Evolutionary conservation across 2,797 vertebrate genomes (phyloP).

Genomic region (Pempheris klunzingeri): DNA sequence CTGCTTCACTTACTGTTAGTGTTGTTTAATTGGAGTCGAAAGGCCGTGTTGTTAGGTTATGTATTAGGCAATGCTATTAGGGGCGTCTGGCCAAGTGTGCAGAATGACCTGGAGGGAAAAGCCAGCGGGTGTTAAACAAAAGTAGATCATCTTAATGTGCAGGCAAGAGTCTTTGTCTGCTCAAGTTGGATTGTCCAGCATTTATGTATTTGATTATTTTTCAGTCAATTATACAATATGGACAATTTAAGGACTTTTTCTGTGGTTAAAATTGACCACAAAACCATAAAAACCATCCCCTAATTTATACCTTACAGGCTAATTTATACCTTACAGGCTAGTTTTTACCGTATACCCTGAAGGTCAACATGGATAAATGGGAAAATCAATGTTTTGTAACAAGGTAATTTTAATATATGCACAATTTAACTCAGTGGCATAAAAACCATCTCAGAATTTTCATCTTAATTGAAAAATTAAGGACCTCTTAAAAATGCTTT

Average conservation of each 20-base stretch:
- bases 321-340: too few relatives aligned
- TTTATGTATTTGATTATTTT: not conserved
- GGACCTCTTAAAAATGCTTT: not conserved
- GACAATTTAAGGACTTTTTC: not conserved
- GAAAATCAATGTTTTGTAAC: not conserved
- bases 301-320: not conserved
- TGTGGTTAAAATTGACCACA: not conserved
- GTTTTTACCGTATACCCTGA: too few relatives aligned
- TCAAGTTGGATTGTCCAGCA: not conserved
- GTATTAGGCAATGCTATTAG: conserved; percentile 29
- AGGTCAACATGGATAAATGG: too few relatives aligned
- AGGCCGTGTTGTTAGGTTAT: conserved; percentile 45
- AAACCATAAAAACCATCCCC: not conserved
- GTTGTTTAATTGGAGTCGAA: conserved; percentile 61
- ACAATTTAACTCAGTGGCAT: not conserved
- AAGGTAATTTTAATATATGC: not conserved
- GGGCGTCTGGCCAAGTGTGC: not conserved
- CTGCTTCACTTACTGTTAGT: conserved; percentile 10
- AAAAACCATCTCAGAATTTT: not conserved
- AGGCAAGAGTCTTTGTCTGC: not conserved
- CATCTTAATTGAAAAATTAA: not conserved
- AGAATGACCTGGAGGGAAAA: not conserved
- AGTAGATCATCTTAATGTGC: not conserved
- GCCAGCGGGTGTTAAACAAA: not conserved
- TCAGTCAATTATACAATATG: not conserved